These are phyloP conservation scores for Antechinus flavipes DNA, from an alignment of 2,113 vertebrate species.

Conservation along the genomic window DNA sequence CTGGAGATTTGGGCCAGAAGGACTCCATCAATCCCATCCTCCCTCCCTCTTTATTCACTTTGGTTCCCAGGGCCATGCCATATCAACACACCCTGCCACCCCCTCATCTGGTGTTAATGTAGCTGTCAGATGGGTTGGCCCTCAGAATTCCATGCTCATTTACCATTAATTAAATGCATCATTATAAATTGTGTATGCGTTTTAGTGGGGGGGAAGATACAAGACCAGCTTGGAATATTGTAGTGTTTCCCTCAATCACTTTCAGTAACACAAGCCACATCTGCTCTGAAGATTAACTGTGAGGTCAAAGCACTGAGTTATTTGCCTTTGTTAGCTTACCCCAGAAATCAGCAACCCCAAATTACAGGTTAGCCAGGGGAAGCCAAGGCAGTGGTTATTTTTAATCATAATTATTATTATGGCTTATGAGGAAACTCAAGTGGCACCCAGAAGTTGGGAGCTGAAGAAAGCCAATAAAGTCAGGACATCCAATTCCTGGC, in stretches of 20 bases:
- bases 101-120: conserved; percentile 86
- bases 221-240: not conserved
- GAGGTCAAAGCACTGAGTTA: conserved; percentile 28
- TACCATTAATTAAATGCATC: conserved; percentile 80
- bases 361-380: conserved; percentile 24
- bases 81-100: conserved; percentile 70
- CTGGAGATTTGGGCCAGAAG: not conserved
- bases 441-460: not conserved
- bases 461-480: not conserved
- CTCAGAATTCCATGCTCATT: conserved; percentile 74
- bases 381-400: conserved; percentile 22
- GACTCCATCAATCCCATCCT: conserved; percentile 43
- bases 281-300: conserved; percentile 47
- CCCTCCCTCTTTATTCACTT: conserved; percentile 59
- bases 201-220: conserved; percentile 36
- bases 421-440: not conserved
- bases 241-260: conserved; percentile 49
- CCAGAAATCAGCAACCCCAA: conserved; percentile 22
- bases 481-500: not conserved
- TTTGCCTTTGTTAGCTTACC: conserved; percentile 36
- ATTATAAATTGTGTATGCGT: conserved; percentile 74
- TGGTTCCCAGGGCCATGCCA: conserved; percentile 46
- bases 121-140: conserved; percentile 78
- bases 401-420: not conserved
- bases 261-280: conserved; percentile 25